phyloP scores from a whole-genome alignment of 2,113 vertebrate species.

The Otocyon megalotis region DNA sequence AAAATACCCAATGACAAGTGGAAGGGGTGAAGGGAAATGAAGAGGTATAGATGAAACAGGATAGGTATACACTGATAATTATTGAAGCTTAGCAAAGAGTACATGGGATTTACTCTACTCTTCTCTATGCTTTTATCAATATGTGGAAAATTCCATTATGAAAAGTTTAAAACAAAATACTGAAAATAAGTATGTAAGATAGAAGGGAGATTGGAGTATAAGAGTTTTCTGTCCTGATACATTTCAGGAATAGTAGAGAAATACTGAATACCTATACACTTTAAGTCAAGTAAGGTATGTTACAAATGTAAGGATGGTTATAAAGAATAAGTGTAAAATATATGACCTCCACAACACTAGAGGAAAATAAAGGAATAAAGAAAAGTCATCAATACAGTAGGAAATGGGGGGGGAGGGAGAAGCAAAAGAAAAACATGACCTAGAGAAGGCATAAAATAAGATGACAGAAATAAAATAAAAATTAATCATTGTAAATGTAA shows the following conservation, averaged over 20 bases:
- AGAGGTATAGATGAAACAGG: background rate
- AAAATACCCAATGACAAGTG: background rate
- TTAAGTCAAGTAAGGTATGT: background rate
- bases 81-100: background rate
- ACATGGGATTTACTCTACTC: background rate
- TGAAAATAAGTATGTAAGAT: background rate
- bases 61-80: background rate
- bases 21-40: background rate
- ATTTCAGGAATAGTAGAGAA: background rate
- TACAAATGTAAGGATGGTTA: background rate
- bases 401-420: background rate
- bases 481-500: background rate
- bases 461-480: background rate
- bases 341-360: background rate
- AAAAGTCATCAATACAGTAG: background rate
- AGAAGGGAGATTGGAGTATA: background rate
- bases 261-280: background rate
- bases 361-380: background rate
- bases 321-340: background rate
- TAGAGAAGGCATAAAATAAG: background rate
- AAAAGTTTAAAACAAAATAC: constrained; percentile 2
- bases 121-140: background rate
- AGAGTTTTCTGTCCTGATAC: background rate
- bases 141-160: background rate
- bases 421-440: background rate